Evolutionary conservation across 2,797 vertebrate genomes (phyloP).

Genomic region (Discoglossus pictus): DNA sequence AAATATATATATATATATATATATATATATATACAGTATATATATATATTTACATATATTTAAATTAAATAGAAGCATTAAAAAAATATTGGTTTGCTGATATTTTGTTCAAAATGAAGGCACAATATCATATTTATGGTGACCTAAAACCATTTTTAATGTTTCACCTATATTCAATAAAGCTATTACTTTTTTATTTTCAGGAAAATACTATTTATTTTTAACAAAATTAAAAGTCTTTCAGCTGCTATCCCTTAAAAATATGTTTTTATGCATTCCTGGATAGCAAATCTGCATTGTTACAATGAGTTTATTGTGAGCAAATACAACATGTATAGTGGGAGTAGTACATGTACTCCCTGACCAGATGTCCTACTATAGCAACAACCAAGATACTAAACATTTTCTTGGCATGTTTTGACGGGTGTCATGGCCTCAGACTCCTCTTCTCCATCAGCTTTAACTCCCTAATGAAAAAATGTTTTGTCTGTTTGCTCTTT

Average conservation of each 20-base stretch:
- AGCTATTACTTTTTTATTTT: background rate
- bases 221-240: background rate
- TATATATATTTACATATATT: too few species aligned
- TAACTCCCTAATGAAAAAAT: conserved; percentile 21
- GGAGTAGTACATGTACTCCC: background rate
- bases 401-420: conserved; percentile 42
- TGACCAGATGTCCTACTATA: conserved; percentile 45
- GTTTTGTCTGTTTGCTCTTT: conserved; percentile 30
- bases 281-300: background rate
- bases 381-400: conserved; percentile 36
- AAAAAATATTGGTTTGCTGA: background rate
- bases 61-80: too few species aligned
- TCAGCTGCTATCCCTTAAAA: background rate
- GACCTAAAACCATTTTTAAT: too few species aligned
- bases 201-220: too few species aligned
- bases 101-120: too few species aligned
- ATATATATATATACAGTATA: too few species aligned
- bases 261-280: background rate
- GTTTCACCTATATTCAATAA: too few species aligned
- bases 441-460: conserved; percentile 19
- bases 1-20: too few species aligned
- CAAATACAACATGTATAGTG: background rate
- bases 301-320: conserved; percentile 9
- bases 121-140: too few species aligned
- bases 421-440: conserved; percentile 45